phyloP scores from a whole-genome alignment of 2,113 vertebrate genomes.

The Syrmaticus mikado region DNA sequence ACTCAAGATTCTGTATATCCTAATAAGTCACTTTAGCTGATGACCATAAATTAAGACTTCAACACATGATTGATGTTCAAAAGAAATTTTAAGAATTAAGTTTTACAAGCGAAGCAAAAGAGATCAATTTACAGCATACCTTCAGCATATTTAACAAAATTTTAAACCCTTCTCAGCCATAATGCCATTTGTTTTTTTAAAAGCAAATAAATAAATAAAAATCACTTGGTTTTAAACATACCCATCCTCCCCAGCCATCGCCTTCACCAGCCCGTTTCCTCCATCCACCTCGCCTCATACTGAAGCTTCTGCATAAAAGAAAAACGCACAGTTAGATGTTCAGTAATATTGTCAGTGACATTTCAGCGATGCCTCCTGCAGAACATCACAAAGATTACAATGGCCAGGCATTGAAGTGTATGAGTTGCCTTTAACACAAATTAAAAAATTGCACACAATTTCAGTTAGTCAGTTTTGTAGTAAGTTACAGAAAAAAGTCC shows the following conservation, averaged over 20 bases:
- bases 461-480: background rate
- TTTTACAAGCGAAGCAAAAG: background rate
- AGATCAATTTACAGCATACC: background rate
- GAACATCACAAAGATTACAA: background rate
- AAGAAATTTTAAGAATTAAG: background rate
- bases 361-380: background rate
- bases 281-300: slow-evolving; percentile 97
- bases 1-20: background rate
- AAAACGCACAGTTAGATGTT: slow-evolving; percentile 4
- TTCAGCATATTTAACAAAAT: background rate
- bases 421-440: background rate
- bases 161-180: background rate
- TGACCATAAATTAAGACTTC: background rate
- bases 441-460: background rate
- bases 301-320: slow-evolving; percentile 82
- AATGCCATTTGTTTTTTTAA: background rate
- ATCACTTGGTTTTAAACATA: slow-evolving; percentile 73
- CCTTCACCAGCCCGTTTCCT: slow-evolving; percentile 88
- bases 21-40: background rate
- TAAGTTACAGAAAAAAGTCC: background rate
- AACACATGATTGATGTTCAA: background rate
- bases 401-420: background rate
- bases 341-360: background rate
- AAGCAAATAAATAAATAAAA: background rate
- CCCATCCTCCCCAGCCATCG: slow-evolving; percentile 91